Evolutionary conservation across 2,113 vertebrate species (phyloP).

Genomic region (pig (Sus scrofa)): T2T-Sscrofa CM000814.6:125051501-125052000

Average conservation of each 20-base stretch:
- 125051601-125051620: not conserved
- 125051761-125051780: not conserved
- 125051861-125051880: not conserved
- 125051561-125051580: not conserved
- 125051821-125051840: not conserved
- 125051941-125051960: no score
- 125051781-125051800: not conserved
- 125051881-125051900: not conserved
- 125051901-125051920: no score
- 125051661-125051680: not conserved
- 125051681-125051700: not conserved
- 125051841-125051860: not conserved
- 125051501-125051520: not conserved
- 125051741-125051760: not conserved
- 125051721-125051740: not conserved
- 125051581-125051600: not conserved
- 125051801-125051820: not conserved
- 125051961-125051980: no score
- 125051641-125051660: not conserved
- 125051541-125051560: not conserved
- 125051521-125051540: not conserved
- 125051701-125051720: not conserved
- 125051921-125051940: no score
- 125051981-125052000: no score
- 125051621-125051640: not conserved